A percentile compares a stretch with the other conserved stretches of the same genome.
Conservation (phyloP, 1,140 invertebrate genomes). For the Samia ricini region DNA sequence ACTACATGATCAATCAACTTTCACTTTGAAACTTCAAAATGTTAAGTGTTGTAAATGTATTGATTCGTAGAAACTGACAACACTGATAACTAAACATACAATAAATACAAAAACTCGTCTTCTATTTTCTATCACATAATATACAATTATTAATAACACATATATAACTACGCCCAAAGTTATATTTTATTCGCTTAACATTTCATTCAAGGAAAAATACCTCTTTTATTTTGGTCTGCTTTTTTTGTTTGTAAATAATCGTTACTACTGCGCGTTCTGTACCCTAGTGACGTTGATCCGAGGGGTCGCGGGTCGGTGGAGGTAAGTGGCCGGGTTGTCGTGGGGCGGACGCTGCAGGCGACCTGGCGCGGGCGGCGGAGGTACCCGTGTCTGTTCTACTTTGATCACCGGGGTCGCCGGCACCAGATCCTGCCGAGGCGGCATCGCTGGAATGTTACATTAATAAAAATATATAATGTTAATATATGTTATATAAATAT, state of each 20-base stretch:
- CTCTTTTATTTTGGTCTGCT: neutral
- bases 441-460: slow-evolving; percentile 45
- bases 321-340: slow-evolving; percentile 54
- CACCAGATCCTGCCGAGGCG: slow-evolving; percentile 57
- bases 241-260: neutral
- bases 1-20: too few relatives aligned
- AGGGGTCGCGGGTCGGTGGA: slow-evolving; percentile 20
- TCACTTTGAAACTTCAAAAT: too few relatives aligned
- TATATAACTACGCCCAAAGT: neutral
- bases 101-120: neutral
- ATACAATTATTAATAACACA: neutral
- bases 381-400: slow-evolving; percentile 34
- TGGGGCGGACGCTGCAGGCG: slow-evolving; percentile 58
- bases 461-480: too few relatives aligned
- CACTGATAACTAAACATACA: too few relatives aligned
- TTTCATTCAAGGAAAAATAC: neutral
- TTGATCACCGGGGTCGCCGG: slow-evolving; percentile 41
- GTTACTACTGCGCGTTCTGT: neutral
- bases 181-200: neutral
- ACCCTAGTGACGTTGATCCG: neutral
- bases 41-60: too few relatives aligned
- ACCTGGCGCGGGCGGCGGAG: slow-evolving; percentile 49
- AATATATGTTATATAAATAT: too few relatives aligned
- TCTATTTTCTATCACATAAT: neutral
- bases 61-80: too few relatives aligned